Percentiles rank a stretch among this genome's conserved stretches.
phyloP scores from a whole-genome alignment of 2,888 invertebrate species.

The Macrostomum cliftonense region DNA sequence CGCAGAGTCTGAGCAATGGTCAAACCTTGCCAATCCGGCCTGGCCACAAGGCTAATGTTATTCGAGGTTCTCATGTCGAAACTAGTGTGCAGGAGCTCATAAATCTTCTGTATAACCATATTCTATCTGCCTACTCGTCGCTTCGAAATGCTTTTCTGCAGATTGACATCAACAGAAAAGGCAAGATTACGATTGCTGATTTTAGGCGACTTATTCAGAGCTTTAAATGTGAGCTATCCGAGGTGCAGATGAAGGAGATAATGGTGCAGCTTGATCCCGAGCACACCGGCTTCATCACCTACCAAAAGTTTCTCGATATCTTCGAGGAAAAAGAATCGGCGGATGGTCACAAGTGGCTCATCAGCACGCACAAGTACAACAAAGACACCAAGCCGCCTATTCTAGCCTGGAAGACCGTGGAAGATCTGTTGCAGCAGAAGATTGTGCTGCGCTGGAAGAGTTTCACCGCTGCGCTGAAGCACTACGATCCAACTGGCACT shows the following conservation, averaged over 20 bases:
- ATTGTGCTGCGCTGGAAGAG: constrained; percentile 27
- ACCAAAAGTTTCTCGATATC: constrained; percentile 27
- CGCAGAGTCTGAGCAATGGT: constrained; percentile 24
- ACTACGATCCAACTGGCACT: constrained; percentile 19
- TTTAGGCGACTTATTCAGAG: constrained; percentile 23
- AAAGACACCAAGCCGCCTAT: constrained; percentile 25
- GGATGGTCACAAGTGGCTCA: constrained; percentile 33
- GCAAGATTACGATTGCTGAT: constrained; percentile 24
- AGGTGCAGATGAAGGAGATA: constrained; percentile 25
- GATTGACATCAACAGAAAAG: constrained; percentile 29
- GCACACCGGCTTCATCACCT: constrained; percentile 24
- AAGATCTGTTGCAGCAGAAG: constrained; percentile 27
- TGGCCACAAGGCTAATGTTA: constrained; percentile 24
- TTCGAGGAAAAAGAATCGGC: constrained; percentile 29
- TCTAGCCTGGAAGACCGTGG: constrained; percentile 33
- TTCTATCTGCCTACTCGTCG: constrained; percentile 23
- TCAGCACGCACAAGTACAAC: constrained; percentile 27
- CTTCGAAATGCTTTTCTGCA: constrained; percentile 30
- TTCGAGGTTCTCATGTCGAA: constrained; percentile 21
- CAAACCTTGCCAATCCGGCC: constrained; percentile 30
- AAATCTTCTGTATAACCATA: constrained; percentile 24
- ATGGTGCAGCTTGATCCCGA: constrained; percentile 24
- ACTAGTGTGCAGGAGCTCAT: constrained; percentile 22
- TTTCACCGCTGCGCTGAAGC: constrained; percentile 20
- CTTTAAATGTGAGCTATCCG: constrained; percentile 24